Percentiles rank a stretch among this genome's conserved stretches.
phyloP scores from a whole-genome alignment of 53 echinoderm and acorn worm species.

The Luidia sarsii region DNA sequence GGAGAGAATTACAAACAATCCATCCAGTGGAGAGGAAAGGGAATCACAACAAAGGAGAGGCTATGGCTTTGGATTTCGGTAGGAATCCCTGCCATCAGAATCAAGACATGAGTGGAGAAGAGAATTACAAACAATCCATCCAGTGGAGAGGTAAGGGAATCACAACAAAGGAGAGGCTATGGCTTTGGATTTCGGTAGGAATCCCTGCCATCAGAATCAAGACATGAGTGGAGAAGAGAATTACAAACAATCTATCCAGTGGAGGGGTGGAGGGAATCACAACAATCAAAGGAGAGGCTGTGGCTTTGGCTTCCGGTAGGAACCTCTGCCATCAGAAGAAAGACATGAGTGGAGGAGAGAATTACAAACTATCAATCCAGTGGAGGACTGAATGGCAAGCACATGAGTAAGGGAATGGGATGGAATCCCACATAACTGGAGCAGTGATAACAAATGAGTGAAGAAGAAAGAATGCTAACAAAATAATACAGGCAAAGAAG shows the following conservation, averaged over 20 bases:
- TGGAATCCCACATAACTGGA: not conserved
- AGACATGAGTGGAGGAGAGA: not conserved
- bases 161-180: slow-evolving; percentile 61
- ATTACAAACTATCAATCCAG: not conserved
- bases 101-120: not conserved
- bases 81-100: slow-evolving; percentile 94
- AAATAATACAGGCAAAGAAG: no score
- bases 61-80: slow-evolving; percentile 96
- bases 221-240: not conserved
- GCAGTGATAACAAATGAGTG: no score
- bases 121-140: not conserved
- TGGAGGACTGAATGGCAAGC: not conserved
- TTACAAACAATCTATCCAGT: not conserved
- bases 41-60: slow-evolving; percentile 29
- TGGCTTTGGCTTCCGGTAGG: slow-evolving; percentile 97
- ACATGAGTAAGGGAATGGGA: no score
- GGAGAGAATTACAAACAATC: not conserved
- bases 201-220: slow-evolving; percentile 82
- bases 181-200: slow-evolving; percentile 97
- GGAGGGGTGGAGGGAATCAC: not conserved
- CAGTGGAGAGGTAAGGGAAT: not conserved
- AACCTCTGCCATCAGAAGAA: slow-evolving; percentile 85
- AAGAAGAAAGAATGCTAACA: no score
- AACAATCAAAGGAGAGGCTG: slow-evolving; percentile 54
- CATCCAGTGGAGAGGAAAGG: not conserved